A percentile compares a stretch with the other conserved stretches of the same genome.
Evolutionary conservation across 2,888 invertebrate genomes (phyloP).

Genomic region (Epirrhoe tristata): DNA sequence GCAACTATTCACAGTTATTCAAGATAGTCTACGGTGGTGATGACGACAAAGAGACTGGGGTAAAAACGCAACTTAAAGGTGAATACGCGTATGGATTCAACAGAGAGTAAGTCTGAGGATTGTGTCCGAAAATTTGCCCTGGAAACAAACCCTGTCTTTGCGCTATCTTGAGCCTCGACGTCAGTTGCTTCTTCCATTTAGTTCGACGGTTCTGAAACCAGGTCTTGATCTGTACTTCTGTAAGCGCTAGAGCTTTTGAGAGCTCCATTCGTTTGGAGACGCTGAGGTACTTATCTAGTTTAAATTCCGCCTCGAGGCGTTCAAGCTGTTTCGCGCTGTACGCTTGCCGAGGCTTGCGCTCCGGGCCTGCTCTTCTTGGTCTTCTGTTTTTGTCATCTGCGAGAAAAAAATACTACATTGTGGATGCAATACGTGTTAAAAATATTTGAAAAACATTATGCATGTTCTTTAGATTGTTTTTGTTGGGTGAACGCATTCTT

Average conservation of each 20-base stretch:
- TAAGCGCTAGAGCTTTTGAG: slow-evolving; percentile 94
- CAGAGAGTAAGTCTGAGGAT: slow-evolving; percentile 86
- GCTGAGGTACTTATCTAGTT: slow-evolving; percentile 97
- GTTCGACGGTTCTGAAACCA: slow-evolving; percentile 98
- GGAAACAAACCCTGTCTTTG: slow-evolving; percentile 93
- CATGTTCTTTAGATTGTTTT: not conserved
- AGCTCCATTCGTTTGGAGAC: slow-evolving; percentile 98
- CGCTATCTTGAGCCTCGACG: slow-evolving; percentile 94
- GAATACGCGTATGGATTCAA: slow-evolving; percentile 87
- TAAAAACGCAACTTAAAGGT: slow-evolving; percentile 86
- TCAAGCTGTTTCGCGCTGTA: slow-evolving; percentile 98
- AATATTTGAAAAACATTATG: no score
- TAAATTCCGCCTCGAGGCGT: slow-evolving; percentile 96
- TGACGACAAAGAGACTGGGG: slow-evolving; percentile 80
- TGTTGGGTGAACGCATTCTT: not conserved
- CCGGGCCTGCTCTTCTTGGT: slow-evolving; percentile 94
- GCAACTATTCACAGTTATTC: not conserved
- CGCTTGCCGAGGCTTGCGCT: slow-evolving; percentile 97
- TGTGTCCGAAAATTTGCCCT: slow-evolving; percentile 88
- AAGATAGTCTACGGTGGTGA: slow-evolving; percentile 53
- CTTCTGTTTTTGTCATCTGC: slow-evolving; percentile 93
- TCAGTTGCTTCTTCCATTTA: slow-evolving; percentile 98
- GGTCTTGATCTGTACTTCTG: slow-evolving; percentile 98
- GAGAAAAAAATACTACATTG: not conserved
- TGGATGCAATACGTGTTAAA: not conserved